A percentile compares a stretch with the other conserved stretches of the same genome.
These are phyloP conservation scores for Camponotus vicinus DNA, from an alignment of 1,140 invertebrate species.

Conservation along the genomic window DNA sequence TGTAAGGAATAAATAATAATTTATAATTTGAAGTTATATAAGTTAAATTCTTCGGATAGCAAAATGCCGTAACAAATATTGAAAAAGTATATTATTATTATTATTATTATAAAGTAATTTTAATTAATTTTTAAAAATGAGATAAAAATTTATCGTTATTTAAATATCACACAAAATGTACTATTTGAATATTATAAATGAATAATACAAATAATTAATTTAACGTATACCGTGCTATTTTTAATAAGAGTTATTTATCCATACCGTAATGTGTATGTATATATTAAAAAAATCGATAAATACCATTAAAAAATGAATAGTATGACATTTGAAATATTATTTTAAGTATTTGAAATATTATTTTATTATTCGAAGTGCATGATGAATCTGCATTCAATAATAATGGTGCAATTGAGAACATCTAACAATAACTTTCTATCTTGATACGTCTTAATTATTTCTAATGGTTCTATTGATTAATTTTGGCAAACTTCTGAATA, in stretches of 20 bases:
- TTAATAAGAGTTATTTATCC: slow-evolving; percentile 11
- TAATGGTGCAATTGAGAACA: background rate
- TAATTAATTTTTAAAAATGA: background rate
- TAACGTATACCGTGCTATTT: background rate
- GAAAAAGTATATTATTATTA: background rate
- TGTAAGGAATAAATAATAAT: background rate
- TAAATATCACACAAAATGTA: background rate
- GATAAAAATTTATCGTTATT: background rate
- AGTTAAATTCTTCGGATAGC: too few species aligned
- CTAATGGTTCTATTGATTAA: background rate
- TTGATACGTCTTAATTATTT: background rate
- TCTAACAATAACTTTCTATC: background rate
- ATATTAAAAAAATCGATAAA: background rate
- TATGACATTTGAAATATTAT: too few species aligned
- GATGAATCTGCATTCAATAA: background rate
- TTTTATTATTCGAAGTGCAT: too few species aligned
- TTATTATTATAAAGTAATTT: background rate
- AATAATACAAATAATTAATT: background rate
- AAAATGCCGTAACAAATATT: background rate
- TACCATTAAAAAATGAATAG: background rate
- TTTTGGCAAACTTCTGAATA: background rate
- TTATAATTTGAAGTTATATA: background rate
- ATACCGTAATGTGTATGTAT: background rate
- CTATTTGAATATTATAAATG: background rate
- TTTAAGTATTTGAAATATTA: too few species aligned